Evolutionary conservation across 2,888 invertebrate genomes (phyloP).

Genomic region (Himalopsyche anomala): DNA sequence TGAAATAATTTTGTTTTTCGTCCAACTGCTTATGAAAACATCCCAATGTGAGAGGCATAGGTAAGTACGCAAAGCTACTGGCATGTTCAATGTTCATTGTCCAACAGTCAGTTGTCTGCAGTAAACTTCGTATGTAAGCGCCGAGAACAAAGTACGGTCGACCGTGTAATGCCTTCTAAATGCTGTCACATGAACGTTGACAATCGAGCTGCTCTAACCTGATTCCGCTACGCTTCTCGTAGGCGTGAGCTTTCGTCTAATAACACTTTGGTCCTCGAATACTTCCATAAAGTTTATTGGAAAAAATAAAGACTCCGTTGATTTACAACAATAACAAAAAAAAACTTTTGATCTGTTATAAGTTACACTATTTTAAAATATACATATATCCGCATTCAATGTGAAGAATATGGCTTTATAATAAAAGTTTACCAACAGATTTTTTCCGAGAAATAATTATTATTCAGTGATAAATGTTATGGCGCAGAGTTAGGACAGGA

Average conservation of each 20-base stretch:
- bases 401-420: too few relatives aligned
- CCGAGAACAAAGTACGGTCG: constrained; percentile 31
- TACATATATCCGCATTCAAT: too few relatives aligned
- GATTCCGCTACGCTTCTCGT: constrained; percentile 7
- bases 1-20: background rate
- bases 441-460: too few relatives aligned
- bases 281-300: background rate
- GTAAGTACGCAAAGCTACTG: constrained; percentile 15
- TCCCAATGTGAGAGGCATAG: background rate
- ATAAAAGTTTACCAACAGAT: too few relatives aligned
- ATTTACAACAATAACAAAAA: too few relatives aligned
- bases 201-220: constrained; percentile 27
- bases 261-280: background rate
- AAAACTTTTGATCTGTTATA: too few relatives aligned
- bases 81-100: constrained; percentile 36
- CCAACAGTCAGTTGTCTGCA: constrained; percentile 35
- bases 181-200: constrained; percentile 40
- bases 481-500: too few relatives aligned
- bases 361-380: too few relatives aligned
- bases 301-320: too few relatives aligned
- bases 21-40: background rate
- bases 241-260: constrained; percentile 2
- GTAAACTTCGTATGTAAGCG: constrained; percentile 35
- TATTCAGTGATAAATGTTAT: too few relatives aligned
- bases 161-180: constrained; percentile 42